Conservation (phyloP, 2,888 invertebrate genomes). For the Scaptomyza tumidula region DNA sequence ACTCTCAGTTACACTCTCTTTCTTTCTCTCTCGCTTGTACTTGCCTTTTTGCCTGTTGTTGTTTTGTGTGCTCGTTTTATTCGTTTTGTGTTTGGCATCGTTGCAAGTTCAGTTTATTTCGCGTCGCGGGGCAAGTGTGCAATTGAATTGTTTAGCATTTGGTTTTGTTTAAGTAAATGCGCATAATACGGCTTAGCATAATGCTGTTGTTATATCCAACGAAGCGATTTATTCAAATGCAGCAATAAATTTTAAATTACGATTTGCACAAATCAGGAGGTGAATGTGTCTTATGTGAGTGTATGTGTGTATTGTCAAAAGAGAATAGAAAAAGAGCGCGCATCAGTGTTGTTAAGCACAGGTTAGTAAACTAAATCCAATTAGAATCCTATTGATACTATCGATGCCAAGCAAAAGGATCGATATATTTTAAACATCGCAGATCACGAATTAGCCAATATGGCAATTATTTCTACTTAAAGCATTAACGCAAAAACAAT, state of each 20-base stretch:
- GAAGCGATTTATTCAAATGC: neutral
- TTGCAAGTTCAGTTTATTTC: conserved; percentile 45
- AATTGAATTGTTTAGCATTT: conserved; percentile 33
- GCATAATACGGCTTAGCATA: conserved; percentile 2
- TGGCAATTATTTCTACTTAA: conserved; percentile 5
- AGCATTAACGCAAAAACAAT: conserved; percentile 34
- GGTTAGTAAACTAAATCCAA: conserved; percentile 30
- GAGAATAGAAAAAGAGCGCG: neutral
- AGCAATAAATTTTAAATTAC: conserved; percentile 7
- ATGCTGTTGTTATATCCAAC: conserved; percentile 12
- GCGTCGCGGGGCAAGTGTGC: conserved; percentile 39
- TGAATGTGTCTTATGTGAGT: conserved; percentile 1
- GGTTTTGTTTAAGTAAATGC: conserved; percentile 25
- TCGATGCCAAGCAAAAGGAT: conserved; percentile 1
- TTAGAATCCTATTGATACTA: neutral
- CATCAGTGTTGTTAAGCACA: conserved; percentile 22
- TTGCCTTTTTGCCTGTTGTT: conserved; percentile 40
- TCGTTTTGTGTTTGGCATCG: conserved; percentile 53
- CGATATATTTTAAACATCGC: conserved; percentile 3
- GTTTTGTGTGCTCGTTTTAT: conserved; percentile 42
- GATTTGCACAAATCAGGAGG: conserved; percentile 5
- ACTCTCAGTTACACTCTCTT: conserved; percentile 2
- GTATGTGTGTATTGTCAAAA: neutral
- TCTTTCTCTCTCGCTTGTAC: conserved; percentile 4
- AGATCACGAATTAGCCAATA: neutral